Evolutionary conservation across 2,113 vertebrate genomes (phyloP).

Genomic region (Nestor notabilis): DNA sequence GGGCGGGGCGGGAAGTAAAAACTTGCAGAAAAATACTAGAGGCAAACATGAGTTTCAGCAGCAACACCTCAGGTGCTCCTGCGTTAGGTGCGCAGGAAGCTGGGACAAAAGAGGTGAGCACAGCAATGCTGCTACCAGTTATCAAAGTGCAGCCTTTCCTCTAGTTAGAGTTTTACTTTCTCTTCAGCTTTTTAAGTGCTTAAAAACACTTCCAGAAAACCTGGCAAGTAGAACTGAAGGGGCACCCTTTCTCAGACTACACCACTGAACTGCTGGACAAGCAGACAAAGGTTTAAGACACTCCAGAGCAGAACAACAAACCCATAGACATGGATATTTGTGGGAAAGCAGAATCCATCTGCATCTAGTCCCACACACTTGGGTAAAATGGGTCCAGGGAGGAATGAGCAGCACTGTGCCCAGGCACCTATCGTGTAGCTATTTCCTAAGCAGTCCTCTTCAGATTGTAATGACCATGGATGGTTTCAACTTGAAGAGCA

Average conservation of each 20-base stretch:
- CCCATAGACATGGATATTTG: not conserved
- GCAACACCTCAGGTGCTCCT: not conserved
- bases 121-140: not conserved
- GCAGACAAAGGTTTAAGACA: not conserved
- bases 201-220: not conserved
- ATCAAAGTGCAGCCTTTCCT: not conserved
- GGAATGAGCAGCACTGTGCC: not conserved
- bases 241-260: not conserved
- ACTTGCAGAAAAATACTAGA: not conserved
- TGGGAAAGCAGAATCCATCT: not conserved
- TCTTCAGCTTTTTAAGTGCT: not conserved
- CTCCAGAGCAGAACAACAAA: not conserved
- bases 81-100: fast-evolving
- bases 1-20: too few relatives aligned
- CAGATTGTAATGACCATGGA: conserved; percentile 27
- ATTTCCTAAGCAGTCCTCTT: conserved; percentile 24
- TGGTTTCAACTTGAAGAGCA: conserved; percentile 37
- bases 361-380: not conserved
- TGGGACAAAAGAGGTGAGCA: not conserved
- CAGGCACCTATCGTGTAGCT: not conserved
- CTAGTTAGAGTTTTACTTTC: not conserved
- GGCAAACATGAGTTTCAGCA: not conserved
- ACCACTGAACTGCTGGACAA: not conserved
- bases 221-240: not conserved
- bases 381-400: not conserved